These are phyloP conservation scores for Lepas anatifera DNA, from an alignment of 2,888 invertebrate species.

Conservation along the genomic window DNA sequence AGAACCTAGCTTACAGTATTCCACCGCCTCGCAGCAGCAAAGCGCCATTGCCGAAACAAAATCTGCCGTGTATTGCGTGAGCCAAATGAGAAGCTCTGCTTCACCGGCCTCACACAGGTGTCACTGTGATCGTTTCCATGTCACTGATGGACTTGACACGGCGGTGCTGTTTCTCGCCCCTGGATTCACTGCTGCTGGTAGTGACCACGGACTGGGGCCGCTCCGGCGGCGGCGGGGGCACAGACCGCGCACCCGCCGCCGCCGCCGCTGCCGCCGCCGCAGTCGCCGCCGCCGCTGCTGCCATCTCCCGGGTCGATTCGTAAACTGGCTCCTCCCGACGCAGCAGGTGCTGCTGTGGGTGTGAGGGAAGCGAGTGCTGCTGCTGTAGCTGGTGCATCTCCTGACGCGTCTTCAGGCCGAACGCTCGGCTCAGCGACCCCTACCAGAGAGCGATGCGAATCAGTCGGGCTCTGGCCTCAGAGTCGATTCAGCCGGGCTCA, in stretches of 20 bases:
- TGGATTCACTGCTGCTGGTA: not conserved
- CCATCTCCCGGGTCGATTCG: slow-evolving; percentile 15
- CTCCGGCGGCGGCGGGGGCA: slow-evolving; percentile 35
- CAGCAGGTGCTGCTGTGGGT: no score
- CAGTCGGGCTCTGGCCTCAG: no score
- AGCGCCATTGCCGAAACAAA: not conserved
- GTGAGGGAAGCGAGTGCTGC: no score
- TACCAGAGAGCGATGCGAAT: slow-evolving; percentile 33
- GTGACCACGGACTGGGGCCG: slow-evolving; percentile 31
- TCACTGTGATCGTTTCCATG: slow-evolving; percentile 47
- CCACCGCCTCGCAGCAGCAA: not conserved
- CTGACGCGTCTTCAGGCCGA: slow-evolving; percentile 42
- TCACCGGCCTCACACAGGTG: slow-evolving; percentile 32
- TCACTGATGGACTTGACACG: slow-evolving; percentile 62
- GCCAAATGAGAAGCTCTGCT: not conserved
- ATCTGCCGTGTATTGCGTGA: not conserved
- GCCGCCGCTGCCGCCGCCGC: not conserved
- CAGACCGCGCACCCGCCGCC: slow-evolving; percentile 13
- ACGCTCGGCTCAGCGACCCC: slow-evolving; percentile 60
- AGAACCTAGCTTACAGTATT: no score
- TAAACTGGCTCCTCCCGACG: slow-evolving; percentile 14
- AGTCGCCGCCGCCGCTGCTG: slow-evolving; percentile 1
- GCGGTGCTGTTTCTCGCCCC: slow-evolving; percentile 31
- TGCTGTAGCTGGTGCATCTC: slow-evolving; percentile 19
- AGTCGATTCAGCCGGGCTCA: no score